phyloP scores from a whole-genome alignment of 92 coral and sea anemone genomes.

The Diadumene lineata region DNA sequence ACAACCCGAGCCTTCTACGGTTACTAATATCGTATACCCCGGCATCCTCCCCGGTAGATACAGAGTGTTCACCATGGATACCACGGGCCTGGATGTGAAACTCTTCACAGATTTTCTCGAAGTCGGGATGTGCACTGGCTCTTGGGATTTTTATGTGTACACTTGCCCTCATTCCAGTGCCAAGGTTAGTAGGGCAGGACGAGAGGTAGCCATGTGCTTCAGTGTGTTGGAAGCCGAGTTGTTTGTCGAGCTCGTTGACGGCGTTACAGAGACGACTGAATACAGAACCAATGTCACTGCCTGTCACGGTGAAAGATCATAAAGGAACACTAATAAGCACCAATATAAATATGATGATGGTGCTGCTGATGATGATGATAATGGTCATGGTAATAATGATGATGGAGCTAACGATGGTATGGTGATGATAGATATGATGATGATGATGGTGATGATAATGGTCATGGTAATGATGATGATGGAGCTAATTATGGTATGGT shows the following conservation, averaged over 20 bases:
- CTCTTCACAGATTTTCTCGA: constrained; percentile 72
- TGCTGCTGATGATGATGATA: neutral
- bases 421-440: neutral
- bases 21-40: constrained; percentile 86
- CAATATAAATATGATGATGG: neutral
- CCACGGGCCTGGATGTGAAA: constrained; percentile 84
- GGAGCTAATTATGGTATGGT: neutral
- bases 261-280: constrained; percentile 74
- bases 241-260: constrained; percentile 70
- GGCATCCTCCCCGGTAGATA: constrained; percentile 74
- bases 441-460: neutral
- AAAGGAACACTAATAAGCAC: neutral
- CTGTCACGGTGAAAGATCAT: constrained; percentile 17
- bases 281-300: constrained; percentile 62
- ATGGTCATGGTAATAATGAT: neutral
- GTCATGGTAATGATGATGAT: neutral
- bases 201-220: constrained; percentile 68
- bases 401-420: neutral
- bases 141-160: constrained; percentile 89
- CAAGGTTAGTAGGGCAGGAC: constrained; percentile 89
- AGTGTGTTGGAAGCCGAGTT: constrained; percentile 70
- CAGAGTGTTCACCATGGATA: constrained; percentile 83
- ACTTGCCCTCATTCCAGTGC: constrained; percentile 93
- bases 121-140: constrained; percentile 64
- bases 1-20: constrained; percentile 78